Percentiles rank a stretch among this genome's conserved stretches.
phyloP scores from a whole-genome alignment of 2,888 invertebrate genomes.

The Lasioglossum calceatum region DNA sequence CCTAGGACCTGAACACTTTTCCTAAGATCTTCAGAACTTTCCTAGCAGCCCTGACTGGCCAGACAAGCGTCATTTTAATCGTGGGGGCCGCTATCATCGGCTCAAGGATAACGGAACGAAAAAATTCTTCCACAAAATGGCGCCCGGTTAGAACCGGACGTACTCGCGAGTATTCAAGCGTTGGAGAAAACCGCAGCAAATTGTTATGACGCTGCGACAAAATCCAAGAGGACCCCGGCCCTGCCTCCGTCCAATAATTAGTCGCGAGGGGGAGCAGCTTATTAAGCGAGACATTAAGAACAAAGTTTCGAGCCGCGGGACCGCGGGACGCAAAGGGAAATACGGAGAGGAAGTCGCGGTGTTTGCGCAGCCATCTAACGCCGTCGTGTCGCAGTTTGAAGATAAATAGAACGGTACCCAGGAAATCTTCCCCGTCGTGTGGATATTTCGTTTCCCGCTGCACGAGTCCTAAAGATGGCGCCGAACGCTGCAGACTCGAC shows the following conservation, averaged over 20 bases:
- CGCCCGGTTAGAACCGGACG: too few relatives aligned
- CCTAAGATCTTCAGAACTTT: too few relatives aligned
- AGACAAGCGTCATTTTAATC: too few relatives aligned
- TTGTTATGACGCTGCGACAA: neutral
- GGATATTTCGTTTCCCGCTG: neutral
- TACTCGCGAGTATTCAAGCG: too few relatives aligned
- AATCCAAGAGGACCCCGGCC: neutral
- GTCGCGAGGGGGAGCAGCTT: neutral
- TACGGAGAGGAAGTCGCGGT: conserved; percentile 10
- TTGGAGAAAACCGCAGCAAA: neutral
- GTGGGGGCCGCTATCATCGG: too few relatives aligned
- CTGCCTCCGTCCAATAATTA: neutral
- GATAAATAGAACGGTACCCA: conserved; percentile 9
- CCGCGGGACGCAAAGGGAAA: conserved; percentile 12
- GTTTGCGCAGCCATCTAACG: conserved; percentile 2
- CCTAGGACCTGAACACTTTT: too few relatives aligned
- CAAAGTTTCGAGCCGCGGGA: conserved; percentile 5
- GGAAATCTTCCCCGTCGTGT: neutral
- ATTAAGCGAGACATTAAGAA: conserved; percentile 10
- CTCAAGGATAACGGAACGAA: too few relatives aligned
- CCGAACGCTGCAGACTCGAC: neutral
- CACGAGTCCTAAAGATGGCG: neutral
- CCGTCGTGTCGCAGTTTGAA: neutral
- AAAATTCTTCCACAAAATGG: too few relatives aligned
- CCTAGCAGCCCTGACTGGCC: too few relatives aligned